Base-by-base conservation (phyloP, 1,140 invertebrate species). In the Adoxophyes honmai region DNA sequence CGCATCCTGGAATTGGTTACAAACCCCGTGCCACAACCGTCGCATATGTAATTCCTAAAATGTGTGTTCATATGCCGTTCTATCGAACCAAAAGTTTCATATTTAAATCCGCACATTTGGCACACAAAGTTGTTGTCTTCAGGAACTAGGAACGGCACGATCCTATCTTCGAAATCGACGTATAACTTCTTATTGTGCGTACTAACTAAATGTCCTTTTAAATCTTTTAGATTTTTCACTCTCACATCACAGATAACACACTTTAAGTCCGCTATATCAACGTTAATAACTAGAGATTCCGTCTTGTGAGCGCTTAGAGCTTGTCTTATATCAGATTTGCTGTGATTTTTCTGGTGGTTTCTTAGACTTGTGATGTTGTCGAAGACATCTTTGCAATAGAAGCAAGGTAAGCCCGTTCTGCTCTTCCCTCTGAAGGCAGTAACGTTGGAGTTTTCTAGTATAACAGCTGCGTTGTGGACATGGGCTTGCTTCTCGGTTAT, bases 1-100 rank as follows among this genome's bases (percentile, higher is more conserved):
- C 70, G 73, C 5, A 84, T 13, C 0, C 75, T 57, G 10, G 69
- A 65, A 14, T 69, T 73, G 0, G 77, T 78, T 5, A 83, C 62
- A 18, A 78, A 83, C 0, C 73, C 73, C 0, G 66, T 65, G 0
- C 70, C 78, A 36, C 81, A 84, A 6, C 70, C 60, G 8, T 80
- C 73, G 51, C 81, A 84, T 0, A 75, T 67, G 37, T 65, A 79
- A 34, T 78, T 84, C 11, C 76, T 66, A n/a, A 68, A 84, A 61
- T 84, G 81, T 4, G 57, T 54, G 35, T 81, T 79, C 80, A 83
- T 83, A 33, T 83, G 80, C 9, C 70, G 57, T 48, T 83, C 75
- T 0, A 81, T 53, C 0, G 75, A 55, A 0, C 73, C 72, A 33
- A 83, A 79, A 0, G 68, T 73, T 28, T 77, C 63, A 36, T 71